Conservation (phyloP, 2,113 vertebrate species). For the Burhinus oedicnemus region DNA sequence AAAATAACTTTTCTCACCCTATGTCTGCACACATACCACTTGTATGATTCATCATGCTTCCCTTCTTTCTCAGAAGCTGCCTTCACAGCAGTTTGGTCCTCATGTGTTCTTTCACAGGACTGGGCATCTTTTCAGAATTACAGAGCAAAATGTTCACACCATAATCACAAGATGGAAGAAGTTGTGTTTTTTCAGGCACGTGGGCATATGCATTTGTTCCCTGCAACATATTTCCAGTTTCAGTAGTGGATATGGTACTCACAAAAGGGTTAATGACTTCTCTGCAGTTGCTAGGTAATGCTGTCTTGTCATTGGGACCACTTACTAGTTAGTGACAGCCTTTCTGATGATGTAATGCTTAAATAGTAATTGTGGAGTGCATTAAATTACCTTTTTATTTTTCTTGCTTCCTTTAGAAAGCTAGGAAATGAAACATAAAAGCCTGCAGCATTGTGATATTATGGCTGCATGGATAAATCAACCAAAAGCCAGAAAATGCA, state of each 20-base stretch:
- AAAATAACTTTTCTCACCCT: not conserved
- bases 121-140: slow-evolving; percentile 29
- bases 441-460: not conserved
- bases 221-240: not conserved
- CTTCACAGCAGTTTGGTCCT: not conserved
- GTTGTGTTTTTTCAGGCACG: not conserved
- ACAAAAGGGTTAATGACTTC: slow-evolving; percentile 51
- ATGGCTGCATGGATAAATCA: slow-evolving; percentile 32
- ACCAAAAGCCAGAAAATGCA: not conserved
- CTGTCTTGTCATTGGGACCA: slow-evolving; percentile 42
- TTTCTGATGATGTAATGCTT: slow-evolving; percentile 59
- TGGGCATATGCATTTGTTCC: not conserved
- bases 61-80: not conserved
- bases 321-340: slow-evolving; percentile 44
- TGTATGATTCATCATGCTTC: not conserved
- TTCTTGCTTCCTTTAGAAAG: slow-evolving; percentile 38
- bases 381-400: slow-evolving; percentile 29
- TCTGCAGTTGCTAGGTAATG: slow-evolving; percentile 64
- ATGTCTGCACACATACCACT: not conserved
- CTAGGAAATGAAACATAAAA: slow-evolving; percentile 47
- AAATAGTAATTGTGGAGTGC: slow-evolving; percentile 32
- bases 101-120: not conserved
- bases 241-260: not conserved
- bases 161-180: slow-evolving; percentile 4
- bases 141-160: slow-evolving; percentile 40